A percentile compares a stretch with the other conserved stretches of the same genome.
These are phyloP conservation scores for Pseudorasbora parva DNA, from an alignment of 2,113 vertebrate genomes.

Conservation along the genomic window DNA sequence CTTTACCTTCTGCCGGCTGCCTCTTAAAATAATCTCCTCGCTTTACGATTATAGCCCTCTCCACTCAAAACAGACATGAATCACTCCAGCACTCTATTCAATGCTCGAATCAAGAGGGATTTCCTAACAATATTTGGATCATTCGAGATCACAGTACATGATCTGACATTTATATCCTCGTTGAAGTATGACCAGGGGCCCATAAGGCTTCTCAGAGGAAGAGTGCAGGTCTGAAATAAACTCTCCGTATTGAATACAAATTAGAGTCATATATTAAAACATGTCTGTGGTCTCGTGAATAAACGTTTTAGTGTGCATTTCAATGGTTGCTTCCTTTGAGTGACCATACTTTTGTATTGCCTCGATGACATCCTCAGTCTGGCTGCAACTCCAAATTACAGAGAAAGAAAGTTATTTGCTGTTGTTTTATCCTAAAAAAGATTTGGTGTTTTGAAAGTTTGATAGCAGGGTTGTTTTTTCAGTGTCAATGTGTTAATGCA, in stretches of 20 bases:
- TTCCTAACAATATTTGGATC: constrained; percentile 47
- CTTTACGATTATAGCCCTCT: constrained; percentile 56
- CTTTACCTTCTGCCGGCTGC: constrained; percentile 45
- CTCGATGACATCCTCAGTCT: neutral
- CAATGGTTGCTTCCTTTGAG: neutral
- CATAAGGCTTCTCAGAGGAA: constrained; percentile 9
- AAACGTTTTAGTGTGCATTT: neutral
- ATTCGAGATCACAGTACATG: constrained; percentile 45
- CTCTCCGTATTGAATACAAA: constrained; percentile 21
- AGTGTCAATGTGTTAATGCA: neutral
- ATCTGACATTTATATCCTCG: constrained; percentile 43
- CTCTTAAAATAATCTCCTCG: constrained; percentile 55
- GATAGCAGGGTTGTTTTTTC: neutral
- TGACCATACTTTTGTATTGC: neutral
- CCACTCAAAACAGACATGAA: constrained; percentile 57
- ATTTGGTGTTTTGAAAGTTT: neutral
- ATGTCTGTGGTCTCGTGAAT: neutral
- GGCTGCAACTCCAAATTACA: neutral
- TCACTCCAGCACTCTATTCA: constrained; percentile 48
- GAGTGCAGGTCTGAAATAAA: constrained; percentile 12
- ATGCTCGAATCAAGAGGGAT: constrained; percentile 41
- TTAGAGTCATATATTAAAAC: constrained; percentile 9
- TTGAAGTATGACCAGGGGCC: constrained; percentile 31
- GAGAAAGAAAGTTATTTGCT: neutral
- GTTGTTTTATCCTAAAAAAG: neutral